Conservation (phyloP, 37 sponge, comb jelly and placozoan genomes). For the Diacarnus erythraeanus region DNA sequence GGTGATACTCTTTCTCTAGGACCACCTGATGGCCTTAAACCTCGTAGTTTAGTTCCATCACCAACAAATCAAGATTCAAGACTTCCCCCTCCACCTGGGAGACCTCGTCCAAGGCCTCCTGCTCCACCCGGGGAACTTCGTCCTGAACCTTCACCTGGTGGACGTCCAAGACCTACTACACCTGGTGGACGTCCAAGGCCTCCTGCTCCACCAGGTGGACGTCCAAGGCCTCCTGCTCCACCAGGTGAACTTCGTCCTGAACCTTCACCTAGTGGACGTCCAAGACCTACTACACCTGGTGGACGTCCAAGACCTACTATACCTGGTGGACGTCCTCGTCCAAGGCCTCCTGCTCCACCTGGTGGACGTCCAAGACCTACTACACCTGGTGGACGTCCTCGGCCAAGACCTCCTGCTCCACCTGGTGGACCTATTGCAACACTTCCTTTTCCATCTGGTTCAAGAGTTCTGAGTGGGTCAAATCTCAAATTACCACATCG, state of each 20-base stretch:
- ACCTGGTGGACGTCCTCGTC: neutral
- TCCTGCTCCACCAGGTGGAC: neutral
- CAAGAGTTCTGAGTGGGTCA: too few species aligned
- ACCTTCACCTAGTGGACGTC: neutral
- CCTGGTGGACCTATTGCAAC: neutral
- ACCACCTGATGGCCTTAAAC: too few species aligned
- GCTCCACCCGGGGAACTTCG: neutral
- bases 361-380: neutral
- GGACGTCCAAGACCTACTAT: too few species aligned
- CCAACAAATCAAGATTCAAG: too few species aligned
- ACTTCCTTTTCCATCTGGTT: neutral
- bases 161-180: neutral
- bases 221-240: neutral
- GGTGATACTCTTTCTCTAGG: too few species aligned
- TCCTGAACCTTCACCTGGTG: neutral
- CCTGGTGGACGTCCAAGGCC: neutral
- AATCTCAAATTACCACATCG: too few species aligned
- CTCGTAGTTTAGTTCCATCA: too few species aligned
- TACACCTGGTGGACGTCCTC: too few species aligned
- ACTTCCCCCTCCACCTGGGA: neutral
- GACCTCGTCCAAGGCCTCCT: neutral
- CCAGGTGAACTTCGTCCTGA: neutral
- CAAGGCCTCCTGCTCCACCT: neutral
- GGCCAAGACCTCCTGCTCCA: too few species aligned
- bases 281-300: neutral